Evolutionary conservation across 2,888 invertebrate species (phyloP), one percentile per base, ranked within the genome.

Genomic region (Flexamia atlantica): DNA sequence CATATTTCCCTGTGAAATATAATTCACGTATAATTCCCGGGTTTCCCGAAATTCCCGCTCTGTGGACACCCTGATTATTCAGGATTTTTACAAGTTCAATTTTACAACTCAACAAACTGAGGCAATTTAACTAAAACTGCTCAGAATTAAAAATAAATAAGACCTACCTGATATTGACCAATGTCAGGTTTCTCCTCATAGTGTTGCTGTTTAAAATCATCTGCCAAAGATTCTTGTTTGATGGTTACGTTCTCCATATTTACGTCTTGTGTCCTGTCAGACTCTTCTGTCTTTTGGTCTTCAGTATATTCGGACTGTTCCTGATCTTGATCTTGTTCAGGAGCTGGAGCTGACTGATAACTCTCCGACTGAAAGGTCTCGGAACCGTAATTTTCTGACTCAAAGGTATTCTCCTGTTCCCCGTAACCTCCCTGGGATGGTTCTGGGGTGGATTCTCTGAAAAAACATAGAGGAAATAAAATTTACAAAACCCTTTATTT

Each of bases 111-210:
- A n/a, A n/a, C n/a, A n/a, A n/a, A n/a, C n/a, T n/a, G n/a, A n/a
- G n/a, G n/a, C n/a, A n/a, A n/a, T n/a, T n/a, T n/a, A n/a, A n/a
- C n/a, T n/a, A n/a, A n/a, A n/a, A n/a, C n/a, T n/a, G n/a, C n/a
- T n/a, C n/a, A n/a, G n/a, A n/a, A n/a, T n/a, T n/a, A n/a, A n/a
- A 70, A 14, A n/a, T 25, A 7, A 36, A 7, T 36, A 7, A 36
- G 36, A 46, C 83, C 28, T 30, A 79, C 80, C 80, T 68, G 60
- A 42, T 79, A 79, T 14, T 79, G 50, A 79, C 14, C 36, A 20
- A 57, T 23, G 9, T 50, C 14, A 32, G 79, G 79, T 57, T 79
- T 79, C 12, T 79, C 79, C 23, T 76, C 76, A 76, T 46, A 76
- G 28, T 76, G 46, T 50, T 76, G 70, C n/a, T 70, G 50, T 50